phyloP scores from a whole-genome alignment of 2,888 invertebrate species.

The Habrosyne pyritoides region DNA sequence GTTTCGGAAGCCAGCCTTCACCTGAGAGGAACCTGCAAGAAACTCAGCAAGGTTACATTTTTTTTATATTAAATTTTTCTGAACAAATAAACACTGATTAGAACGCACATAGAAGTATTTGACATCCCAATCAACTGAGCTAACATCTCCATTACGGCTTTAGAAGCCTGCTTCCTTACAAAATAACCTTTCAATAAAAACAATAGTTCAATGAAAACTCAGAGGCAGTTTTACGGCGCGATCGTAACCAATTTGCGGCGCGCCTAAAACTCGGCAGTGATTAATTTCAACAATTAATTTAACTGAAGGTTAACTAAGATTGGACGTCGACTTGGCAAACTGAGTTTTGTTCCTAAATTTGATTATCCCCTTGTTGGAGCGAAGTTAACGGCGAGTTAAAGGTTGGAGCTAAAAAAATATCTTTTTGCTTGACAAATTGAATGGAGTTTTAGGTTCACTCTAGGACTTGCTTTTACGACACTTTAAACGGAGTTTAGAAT shows the following conservation, averaged over 20 bases:
- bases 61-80: no score
- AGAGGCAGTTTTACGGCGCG: background rate
- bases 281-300: constrained; percentile 8
- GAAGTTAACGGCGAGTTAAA: constrained; percentile 5
- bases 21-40: no score
- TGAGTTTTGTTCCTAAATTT: constrained; percentile 7
- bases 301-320: constrained; percentile 8
- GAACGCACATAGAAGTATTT: no score
- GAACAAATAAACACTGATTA: no score
- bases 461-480: background rate
- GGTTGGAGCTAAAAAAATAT: constrained; percentile 4
- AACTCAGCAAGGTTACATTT: no score
- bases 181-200: background rate
- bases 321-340: constrained; percentile 7
- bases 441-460: background rate
- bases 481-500: no score
- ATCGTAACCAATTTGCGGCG: background rate
- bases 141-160: no score
- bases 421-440: background rate
- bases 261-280: background rate
- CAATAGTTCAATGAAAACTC: background rate
- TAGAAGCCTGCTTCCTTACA: no score
- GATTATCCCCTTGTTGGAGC: constrained; percentile 3
- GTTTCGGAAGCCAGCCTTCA: no score
- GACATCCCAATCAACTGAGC: no score